A percentile compares a stretch with the other conserved stretches of the same genome.
phyloP scores from a whole-genome alignment of 2,888 invertebrate species.

The Craniophora ligustri region DNA sequence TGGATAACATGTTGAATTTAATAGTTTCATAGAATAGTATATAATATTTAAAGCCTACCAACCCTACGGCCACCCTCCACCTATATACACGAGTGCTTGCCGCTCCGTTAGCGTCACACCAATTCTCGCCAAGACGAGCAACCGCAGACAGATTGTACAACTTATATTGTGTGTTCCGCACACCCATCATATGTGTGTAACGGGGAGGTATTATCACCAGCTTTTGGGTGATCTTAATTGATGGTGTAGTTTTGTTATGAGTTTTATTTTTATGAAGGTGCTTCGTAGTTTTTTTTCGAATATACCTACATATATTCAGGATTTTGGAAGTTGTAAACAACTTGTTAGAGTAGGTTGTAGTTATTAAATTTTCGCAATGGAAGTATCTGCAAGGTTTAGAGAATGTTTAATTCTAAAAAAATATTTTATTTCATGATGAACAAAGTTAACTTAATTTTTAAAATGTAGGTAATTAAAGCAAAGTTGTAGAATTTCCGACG shows the following conservation, averaged over 20 bases:
- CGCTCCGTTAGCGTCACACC: slow-evolving; percentile 46
- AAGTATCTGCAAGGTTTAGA: no score
- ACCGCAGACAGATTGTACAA: slow-evolving; percentile 56
- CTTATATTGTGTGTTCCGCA: slow-evolving; percentile 49
- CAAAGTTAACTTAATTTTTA: no score
- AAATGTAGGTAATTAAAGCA: no score
- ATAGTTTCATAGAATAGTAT: no score
- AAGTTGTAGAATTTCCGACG: no score
- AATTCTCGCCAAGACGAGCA: slow-evolving; percentile 46
- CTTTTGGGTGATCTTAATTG: slow-evolving; percentile 41
- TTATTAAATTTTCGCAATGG: no score
- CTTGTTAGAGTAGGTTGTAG: no score
- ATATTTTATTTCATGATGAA: no score
- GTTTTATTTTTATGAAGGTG: slow-evolving; percentile 10
- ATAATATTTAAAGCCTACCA: slow-evolving; percentile 12
- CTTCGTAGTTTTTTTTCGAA: not conserved
- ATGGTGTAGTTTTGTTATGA: slow-evolving; percentile 19
- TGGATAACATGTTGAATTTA: no score
- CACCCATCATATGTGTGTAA: slow-evolving; percentile 38
- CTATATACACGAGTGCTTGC: slow-evolving; percentile 44
- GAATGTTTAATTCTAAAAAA: no score
- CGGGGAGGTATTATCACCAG: slow-evolving; percentile 38
- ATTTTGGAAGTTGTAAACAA: not conserved
- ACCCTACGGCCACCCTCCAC: slow-evolving; percentile 17
- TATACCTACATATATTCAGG: no score